Evolutionary conservation across 2,888 invertebrate genomes (phyloP).

Genomic region (Acanthosoma haemorrhoidale): DNA sequence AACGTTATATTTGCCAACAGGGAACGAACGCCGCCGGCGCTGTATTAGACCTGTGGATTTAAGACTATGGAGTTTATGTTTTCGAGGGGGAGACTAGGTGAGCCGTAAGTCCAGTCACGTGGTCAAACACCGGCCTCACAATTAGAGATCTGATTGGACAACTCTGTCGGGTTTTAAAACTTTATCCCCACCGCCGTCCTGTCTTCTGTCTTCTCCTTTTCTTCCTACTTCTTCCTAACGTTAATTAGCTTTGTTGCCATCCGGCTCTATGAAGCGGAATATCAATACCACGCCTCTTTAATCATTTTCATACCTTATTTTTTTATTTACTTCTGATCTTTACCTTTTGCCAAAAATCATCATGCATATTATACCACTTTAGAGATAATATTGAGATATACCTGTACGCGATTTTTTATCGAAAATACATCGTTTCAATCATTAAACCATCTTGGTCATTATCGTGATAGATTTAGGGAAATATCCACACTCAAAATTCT

Average conservation of each 20-base stretch:
- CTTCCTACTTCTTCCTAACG: neutral
- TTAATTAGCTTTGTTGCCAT: conserved; percentile 6
- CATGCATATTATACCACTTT: too few relatives aligned
- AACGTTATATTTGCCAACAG: too few relatives aligned
- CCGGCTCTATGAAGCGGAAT: neutral
- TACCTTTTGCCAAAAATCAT: too few relatives aligned
- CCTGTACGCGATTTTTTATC: too few relatives aligned
- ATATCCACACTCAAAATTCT: too few relatives aligned
- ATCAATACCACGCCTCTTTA: neutral
- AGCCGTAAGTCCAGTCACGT: conserved; percentile 24
- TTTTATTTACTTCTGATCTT: too few relatives aligned
- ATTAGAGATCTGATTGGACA: conserved; percentile 31
- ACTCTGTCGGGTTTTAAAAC: conserved; percentile 25
- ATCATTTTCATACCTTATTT: neutral
- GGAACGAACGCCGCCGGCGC: too few relatives aligned
- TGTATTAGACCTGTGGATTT: neutral
- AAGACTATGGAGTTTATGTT: neutral
- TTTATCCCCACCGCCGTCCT: neutral
- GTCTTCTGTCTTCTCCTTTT: neutral
- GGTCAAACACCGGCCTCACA: conserved; percentile 24
- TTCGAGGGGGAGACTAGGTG: neutral
- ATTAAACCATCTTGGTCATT: too few relatives aligned
- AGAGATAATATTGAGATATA: too few relatives aligned
- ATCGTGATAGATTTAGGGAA: too few relatives aligned
- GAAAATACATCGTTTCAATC: too few relatives aligned